Evolutionary conservation across 2,113 vertebrate genomes (phyloP).

Genomic region (Austrofundulus limnaeus): DNA sequence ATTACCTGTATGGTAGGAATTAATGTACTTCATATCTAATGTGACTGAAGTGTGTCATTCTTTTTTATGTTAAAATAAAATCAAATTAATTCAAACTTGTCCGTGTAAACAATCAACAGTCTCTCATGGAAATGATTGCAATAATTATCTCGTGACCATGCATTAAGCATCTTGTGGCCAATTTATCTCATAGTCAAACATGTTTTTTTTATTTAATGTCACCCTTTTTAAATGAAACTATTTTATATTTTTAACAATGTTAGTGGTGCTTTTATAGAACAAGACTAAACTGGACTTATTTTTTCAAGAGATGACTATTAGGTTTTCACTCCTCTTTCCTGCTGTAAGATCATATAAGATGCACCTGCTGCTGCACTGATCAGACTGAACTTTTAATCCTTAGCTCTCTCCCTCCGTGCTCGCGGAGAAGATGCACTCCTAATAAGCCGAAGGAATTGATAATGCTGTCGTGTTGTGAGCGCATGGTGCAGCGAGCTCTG

Average conservation of each 20-base stretch:
- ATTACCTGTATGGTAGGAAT: no score
- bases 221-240: neutral
- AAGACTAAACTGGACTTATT: neutral
- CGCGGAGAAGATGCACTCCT: neutral
- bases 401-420: constrained; percentile 2
- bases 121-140: no score
- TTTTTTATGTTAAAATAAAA: no score
- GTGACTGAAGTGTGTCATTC: no score
- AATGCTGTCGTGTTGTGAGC: constrained; percentile 5
- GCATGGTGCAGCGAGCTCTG: constrained; percentile 34
- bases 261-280: neutral
- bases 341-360: neutral
- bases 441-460: constrained; percentile 22
- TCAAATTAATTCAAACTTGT: no score
- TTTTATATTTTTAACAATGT: neutral
- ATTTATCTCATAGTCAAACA: no score
- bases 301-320: no score
- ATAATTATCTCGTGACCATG: no score
- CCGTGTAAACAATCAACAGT: no score
- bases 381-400: constrained; percentile 20
- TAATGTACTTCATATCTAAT: no score
- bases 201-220: no score
- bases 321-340: neutral
- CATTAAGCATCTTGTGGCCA: no score
- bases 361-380: neutral